Evolutionary conservation across 2,888 invertebrate species (phyloP).

Genomic region (Calliphora vomitoria): DNA sequence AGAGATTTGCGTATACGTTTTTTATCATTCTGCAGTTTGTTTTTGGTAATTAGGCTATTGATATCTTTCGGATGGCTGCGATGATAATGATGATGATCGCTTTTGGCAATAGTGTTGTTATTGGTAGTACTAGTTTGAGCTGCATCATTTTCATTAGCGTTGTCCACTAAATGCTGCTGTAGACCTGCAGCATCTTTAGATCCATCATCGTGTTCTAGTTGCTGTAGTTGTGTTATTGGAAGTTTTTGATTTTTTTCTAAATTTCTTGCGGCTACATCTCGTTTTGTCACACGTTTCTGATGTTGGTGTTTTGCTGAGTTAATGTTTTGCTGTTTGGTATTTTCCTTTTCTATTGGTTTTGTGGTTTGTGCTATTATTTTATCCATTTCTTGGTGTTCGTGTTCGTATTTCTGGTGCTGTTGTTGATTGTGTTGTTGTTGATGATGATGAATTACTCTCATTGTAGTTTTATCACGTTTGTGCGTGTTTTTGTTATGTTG

Average conservation of each 20-base stretch:
- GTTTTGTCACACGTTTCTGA: conserved; percentile 68
- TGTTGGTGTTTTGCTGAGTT: conserved; percentile 42
- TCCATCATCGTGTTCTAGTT: conserved; percentile 37
- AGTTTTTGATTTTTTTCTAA: conserved; percentile 46
- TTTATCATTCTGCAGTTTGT: conserved; percentile 75
- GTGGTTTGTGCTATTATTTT: conserved; percentile 32
- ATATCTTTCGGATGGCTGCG: conserved; percentile 62
- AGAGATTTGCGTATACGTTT: conserved; percentile 82
- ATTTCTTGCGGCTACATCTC: conserved; percentile 69
- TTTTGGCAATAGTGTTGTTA: conserved; percentile 63
- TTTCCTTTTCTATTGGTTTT: conserved; percentile 26
- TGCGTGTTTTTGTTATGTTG: conserved; percentile 81
- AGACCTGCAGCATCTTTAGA: conserved; percentile 65
- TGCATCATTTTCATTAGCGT: conserved; percentile 59
- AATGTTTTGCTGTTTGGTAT: conserved; percentile 48
- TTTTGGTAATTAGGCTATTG: conserved; percentile 25
- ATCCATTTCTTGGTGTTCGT: conserved; percentile 6
- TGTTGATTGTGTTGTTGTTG: conserved; percentile 56
- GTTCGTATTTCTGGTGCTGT: conserved; percentile 20
- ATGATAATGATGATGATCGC: conserved; percentile 67
- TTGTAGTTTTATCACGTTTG: conserved; percentile 79
- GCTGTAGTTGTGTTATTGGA: conserved; percentile 25
- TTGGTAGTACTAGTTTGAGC: conserved; percentile 67
- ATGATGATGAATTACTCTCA: conserved; percentile 81
- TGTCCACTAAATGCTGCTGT: conserved; percentile 54